A percentile compares a stretch with the other conserved stretches of the same genome.
These are phyloP conservation scores for Busseola fusca DNA, from an alignment of 2,888 invertebrate genomes.

Conservation along the genomic window DNA sequence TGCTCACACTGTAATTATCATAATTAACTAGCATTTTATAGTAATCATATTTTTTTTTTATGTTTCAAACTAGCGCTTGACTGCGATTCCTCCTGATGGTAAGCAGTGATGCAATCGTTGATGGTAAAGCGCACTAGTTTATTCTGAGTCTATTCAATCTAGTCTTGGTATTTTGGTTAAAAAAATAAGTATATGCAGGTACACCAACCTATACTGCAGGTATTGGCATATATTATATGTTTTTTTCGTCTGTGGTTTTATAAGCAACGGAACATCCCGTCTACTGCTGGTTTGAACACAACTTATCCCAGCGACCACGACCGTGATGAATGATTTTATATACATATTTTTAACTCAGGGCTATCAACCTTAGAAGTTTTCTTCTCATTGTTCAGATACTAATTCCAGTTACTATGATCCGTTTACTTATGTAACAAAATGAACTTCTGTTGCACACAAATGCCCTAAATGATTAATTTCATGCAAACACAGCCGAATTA, in stretches of 20 bases:
- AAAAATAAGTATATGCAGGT: background rate
- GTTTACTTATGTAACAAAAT: too few species aligned
- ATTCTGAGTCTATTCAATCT: too few species aligned
- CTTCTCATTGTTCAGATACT: background rate
- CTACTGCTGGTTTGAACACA: slow-evolving; percentile 36
- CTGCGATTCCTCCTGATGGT: too few species aligned
- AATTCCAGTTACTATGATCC: background rate
- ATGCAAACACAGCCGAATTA: background rate
- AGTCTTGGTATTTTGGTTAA: too few species aligned
- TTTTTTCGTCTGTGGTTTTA: background rate
- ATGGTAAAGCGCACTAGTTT: too few species aligned
- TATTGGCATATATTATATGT: background rate
- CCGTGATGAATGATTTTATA: slow-evolving; percentile 51
- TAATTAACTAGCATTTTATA: too few species aligned
- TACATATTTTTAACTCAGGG: slow-evolving; percentile 44
- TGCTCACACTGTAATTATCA: too few species aligned
- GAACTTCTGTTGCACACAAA: background rate
- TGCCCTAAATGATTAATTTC: background rate
- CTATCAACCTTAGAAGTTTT: slow-evolving; percentile 5
- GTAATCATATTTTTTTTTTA: too few species aligned
- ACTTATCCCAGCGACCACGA: slow-evolving; percentile 48
- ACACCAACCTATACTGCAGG: background rate
- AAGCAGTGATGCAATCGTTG: too few species aligned
- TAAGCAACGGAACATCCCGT: background rate
- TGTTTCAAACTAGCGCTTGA: too few species aligned